Evolutionary conservation across 53 echinoderm and acorn worm species (phyloP).

Genomic region (Luidia sarsii): DNA sequence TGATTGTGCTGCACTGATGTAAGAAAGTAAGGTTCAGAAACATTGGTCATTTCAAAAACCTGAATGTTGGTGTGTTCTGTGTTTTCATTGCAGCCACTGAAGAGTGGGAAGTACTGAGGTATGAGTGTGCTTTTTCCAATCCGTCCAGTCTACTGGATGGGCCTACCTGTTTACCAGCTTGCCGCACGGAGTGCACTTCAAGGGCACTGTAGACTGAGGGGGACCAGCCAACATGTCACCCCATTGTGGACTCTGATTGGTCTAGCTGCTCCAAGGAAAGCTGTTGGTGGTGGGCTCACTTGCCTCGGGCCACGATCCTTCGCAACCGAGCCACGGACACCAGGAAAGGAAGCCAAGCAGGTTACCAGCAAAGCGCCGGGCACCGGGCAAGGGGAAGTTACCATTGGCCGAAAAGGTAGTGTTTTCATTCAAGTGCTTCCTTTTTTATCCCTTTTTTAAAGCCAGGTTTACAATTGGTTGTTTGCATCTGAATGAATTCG

Average conservation of each 20-base stretch:
- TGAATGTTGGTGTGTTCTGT: no score
- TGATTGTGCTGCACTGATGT: no score
- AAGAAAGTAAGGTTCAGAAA: no score
- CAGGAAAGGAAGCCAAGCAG: neutral
- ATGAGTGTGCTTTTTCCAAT: no score
- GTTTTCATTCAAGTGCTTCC: no score
- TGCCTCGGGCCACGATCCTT: neutral
- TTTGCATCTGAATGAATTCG: no score
- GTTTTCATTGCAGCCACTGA: no score
- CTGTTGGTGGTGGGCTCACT: neutral
- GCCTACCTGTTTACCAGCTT: slow-evolving; percentile 16
- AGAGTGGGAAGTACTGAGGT: no score
- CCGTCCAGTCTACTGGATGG: neutral
- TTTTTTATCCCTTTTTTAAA: no score
- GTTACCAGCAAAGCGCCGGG: slow-evolving; percentile 24
- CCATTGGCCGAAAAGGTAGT: slow-evolving; percentile 33
- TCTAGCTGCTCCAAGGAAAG: neutral
- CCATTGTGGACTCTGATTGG: neutral
- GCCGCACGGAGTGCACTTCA: neutral
- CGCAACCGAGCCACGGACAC: slow-evolving; percentile 12
- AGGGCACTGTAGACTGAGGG: neutral
- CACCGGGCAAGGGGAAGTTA: slow-evolving; percentile 38
- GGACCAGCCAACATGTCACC: neutral
- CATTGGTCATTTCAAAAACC: no score
- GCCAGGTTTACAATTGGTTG: no score